Conservation (phyloP, 2,888 invertebrate genomes). For the Synanthedon myopaeformis region DNA sequence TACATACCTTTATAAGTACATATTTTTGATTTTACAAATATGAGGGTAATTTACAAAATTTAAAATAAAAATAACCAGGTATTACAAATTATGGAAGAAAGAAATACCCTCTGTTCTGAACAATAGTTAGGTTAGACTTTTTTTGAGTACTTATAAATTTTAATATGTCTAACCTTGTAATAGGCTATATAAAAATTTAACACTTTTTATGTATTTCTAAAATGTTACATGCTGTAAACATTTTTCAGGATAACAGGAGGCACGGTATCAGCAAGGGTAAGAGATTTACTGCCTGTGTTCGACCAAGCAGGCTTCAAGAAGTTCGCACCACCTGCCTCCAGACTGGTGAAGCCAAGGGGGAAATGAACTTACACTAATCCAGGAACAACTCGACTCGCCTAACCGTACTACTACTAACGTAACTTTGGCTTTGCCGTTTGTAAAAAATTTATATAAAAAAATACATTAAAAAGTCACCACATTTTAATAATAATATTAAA, state of each 20-base stretch:
- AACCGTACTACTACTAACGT: not conserved
- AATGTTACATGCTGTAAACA: too few species aligned
- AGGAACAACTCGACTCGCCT: not conserved
- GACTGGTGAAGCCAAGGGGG: slow-evolving; percentile 75
- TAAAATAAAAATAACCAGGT: too few species aligned
- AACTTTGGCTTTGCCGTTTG: not conserved
- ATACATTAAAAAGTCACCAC: not conserved
- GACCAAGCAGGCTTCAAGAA: slow-evolving; percentile 88
- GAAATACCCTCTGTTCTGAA: too few species aligned
- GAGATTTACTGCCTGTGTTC: slow-evolving; percentile 83
- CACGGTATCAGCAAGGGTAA: slow-evolving; percentile 76
- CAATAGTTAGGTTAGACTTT: too few species aligned
- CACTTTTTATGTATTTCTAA: too few species aligned
- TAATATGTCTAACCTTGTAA: too few species aligned
- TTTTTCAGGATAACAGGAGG: slow-evolving; percentile 77
- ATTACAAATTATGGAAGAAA: too few species aligned
- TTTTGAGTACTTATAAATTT: too few species aligned
- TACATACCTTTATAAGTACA: too few species aligned
- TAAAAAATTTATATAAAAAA: not conserved
- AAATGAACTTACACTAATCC: not conserved
- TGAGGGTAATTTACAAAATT: too few species aligned
- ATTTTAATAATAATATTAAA: not conserved
- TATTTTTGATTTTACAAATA: too few species aligned
- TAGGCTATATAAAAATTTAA: too few species aligned
- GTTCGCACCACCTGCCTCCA: slow-evolving; percentile 83